These are phyloP conservation scores for Chelon auratus DNA, from an alignment of 2,797 vertebrate genomes.

Conservation along the genomic window DNA sequence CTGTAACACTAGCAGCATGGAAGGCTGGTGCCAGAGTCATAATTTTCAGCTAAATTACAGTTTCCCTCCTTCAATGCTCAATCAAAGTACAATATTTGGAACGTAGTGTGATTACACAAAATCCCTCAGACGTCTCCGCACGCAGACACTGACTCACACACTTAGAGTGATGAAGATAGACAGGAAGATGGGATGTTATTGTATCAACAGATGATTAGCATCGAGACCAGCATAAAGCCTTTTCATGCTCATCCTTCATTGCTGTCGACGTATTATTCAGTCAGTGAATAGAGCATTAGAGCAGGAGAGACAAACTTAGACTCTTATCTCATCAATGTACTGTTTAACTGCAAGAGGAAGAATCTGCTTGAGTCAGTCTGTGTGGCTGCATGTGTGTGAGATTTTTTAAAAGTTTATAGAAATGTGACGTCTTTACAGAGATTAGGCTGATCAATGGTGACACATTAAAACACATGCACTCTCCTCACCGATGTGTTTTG, in stretches of 20 bases:
- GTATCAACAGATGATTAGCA: slow-evolving; percentile 77
- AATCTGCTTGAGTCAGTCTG: slow-evolving; percentile 25
- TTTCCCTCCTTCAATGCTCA: slow-evolving; percentile 68
- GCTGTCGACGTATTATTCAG: slow-evolving; percentile 68
- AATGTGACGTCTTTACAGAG: slow-evolving; percentile 34
- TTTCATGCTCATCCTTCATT: slow-evolving; percentile 64
- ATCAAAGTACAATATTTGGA: slow-evolving; percentile 79
- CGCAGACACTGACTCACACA: slow-evolving; percentile 48
- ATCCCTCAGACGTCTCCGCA: slow-evolving; percentile 46
- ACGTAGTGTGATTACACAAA: slow-evolving; percentile 67
- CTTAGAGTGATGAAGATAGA: slow-evolving; percentile 71
- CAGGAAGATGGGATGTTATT: slow-evolving; percentile 79
- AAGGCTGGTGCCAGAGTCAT: slow-evolving; percentile 63
- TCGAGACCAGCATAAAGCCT: slow-evolving; percentile 69
- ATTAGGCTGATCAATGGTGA: slow-evolving; percentile 22
- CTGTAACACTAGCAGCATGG: slow-evolving; percentile 48
- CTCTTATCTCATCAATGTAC: slow-evolving; percentile 50
- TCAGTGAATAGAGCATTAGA: slow-evolving; percentile 60
- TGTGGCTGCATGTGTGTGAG: not conserved
- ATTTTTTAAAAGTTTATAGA: slow-evolving; percentile 30
- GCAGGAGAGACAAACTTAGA: slow-evolving; percentile 51
- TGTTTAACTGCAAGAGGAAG: slow-evolving; percentile 28
- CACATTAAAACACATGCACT: slow-evolving; percentile 1
- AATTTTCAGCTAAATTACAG: slow-evolving; percentile 74
- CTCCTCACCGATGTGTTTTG: slow-evolving; percentile 96